Conservation (phyloP, 23 tunicate species). For the Trididemnum nubilum region DNA sequence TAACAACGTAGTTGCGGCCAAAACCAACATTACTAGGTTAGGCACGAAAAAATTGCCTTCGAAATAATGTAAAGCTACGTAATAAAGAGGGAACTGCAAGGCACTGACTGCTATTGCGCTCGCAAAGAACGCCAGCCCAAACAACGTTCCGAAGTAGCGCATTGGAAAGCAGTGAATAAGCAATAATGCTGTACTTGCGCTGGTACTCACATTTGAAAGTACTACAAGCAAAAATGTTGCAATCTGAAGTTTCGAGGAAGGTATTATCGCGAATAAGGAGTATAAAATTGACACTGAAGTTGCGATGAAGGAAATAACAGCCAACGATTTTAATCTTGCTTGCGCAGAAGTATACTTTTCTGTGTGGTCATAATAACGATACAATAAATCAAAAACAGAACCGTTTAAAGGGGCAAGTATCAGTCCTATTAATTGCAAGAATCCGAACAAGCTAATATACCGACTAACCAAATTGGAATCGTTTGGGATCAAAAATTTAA, state of each 20-base stretch:
- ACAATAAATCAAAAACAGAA: neutral
- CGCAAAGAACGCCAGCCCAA: neutral
- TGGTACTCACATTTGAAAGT: neutral
- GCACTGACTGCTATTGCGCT: neutral
- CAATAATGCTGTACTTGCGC: neutral
- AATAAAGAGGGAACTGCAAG: slow-evolving; percentile 11
- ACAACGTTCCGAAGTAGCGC: slow-evolving; percentile 8
- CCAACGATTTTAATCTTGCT: neutral
- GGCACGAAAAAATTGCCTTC: neutral
- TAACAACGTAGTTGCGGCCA: neutral
- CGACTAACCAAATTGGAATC: neutral
- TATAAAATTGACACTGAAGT: too few species aligned
- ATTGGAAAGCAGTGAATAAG: slow-evolving; percentile 14
- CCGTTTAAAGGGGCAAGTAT: neutral
- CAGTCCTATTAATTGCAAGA: neutral
- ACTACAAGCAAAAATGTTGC: neutral
- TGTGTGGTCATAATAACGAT: neutral
- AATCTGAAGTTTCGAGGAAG: neutral
- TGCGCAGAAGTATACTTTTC: neutral
- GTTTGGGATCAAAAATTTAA: neutral
- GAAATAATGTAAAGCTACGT: slow-evolving; percentile 3
- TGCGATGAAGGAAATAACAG: neutral
- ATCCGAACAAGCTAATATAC: neutral
- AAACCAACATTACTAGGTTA: neutral
- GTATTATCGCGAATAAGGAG: neutral